Conservation (phyloP, 2,797 vertebrate species). For the Falco berigora region DNA sequence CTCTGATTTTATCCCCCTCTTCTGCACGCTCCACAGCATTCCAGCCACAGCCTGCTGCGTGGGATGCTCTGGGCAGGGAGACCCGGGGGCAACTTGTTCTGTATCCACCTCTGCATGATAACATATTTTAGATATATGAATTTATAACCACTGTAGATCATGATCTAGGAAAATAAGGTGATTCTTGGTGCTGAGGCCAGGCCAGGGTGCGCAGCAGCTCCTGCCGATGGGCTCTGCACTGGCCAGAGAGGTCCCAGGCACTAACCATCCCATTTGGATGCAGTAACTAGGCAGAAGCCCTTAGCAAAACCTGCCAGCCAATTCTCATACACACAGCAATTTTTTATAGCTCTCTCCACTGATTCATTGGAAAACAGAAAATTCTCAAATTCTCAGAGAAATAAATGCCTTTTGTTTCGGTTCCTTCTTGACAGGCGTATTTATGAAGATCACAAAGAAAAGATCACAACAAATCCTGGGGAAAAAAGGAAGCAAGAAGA, state of each 20-base stretch:
- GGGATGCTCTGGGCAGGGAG: no score
- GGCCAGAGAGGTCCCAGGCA: not conserved
- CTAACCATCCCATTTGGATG: not conserved
- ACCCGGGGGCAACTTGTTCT: not conserved
- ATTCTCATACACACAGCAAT: fast-evolving
- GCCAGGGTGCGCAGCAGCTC: not conserved
- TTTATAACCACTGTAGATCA: not conserved
- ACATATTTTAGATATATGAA: not conserved
- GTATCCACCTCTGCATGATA: not conserved
- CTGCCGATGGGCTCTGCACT: not conserved
- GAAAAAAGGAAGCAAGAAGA: not conserved
- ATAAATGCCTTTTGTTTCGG: slow-evolving; percentile 10
- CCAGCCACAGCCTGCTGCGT: fast-evolving
- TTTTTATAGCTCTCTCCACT: not conserved
- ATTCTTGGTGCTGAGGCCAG: not conserved
- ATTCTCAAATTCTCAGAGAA: not conserved
- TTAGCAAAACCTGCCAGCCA: not conserved
- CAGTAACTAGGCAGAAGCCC: not conserved
- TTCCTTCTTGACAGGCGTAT: slow-evolving; percentile 16
- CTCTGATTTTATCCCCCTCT: no score
- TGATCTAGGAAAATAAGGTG: fast-evolving
- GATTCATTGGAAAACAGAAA: not conserved
- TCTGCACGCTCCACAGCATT: not conserved
- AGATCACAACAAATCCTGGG: slow-evolving; percentile 15
- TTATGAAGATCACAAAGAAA: slow-evolving; percentile 45